These are phyloP conservation scores for Pyrrhosoma nymphula DNA, from an alignment of 2,888 invertebrate genomes.

Conservation along the genomic window DNA sequence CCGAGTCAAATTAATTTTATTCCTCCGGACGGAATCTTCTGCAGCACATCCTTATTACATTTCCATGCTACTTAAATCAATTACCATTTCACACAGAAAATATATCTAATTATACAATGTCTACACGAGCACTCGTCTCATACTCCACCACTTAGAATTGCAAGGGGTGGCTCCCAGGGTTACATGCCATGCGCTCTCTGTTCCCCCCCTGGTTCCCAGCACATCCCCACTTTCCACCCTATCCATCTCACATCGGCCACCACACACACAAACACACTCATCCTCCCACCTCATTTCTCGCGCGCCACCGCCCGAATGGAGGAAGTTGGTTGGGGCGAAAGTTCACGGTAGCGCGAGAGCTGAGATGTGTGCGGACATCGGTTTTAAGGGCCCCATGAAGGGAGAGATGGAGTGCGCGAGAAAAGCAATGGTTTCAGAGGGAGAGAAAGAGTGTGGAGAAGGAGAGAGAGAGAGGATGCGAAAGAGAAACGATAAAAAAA, in stretches of 20 bases:
- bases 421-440: neutral
- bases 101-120: neutral
- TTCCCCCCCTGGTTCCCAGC: neutral
- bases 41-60: neutral
- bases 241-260: neutral
- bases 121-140: neutral
- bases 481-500: neutral
- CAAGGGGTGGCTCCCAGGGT: neutral
- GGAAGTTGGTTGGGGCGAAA: slow-evolving; percentile 40
- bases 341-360: slow-evolving; percentile 56
- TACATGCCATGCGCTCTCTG: neutral
- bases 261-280: neutral
- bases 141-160: too few species aligned
- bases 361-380: slow-evolving; percentile 56
- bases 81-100: neutral
- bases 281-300: neutral
- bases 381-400: slow-evolving; percentile 33
- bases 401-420: neutral
- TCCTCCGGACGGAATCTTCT: too few species aligned
- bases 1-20: too few species aligned
- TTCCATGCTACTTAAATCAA: neutral
- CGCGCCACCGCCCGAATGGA: neutral
- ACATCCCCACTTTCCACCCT: neutral
- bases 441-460: neutral
- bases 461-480: neutral